A percentile compares a stretch with the other conserved stretches of the same genome.
These are phyloP conservation scores for Osmoderma eremita DNA, from an alignment of 2,888 invertebrate genomes.

Conservation along the genomic window DNA sequence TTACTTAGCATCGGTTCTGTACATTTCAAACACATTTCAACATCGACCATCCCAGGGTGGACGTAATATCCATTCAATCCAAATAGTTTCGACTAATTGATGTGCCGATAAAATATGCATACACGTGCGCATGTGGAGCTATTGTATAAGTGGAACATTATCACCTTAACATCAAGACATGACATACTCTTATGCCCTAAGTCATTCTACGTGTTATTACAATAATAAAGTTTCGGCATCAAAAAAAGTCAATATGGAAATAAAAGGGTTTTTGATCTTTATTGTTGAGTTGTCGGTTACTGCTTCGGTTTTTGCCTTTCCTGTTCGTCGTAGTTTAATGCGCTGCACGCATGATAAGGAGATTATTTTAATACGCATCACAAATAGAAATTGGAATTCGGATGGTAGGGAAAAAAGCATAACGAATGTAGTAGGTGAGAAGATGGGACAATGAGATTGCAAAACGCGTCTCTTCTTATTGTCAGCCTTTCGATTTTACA, in stretches of 20 bases:
- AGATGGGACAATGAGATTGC: slow-evolving; percentile 37
- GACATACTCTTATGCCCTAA: slow-evolving; percentile 26
- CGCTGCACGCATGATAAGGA: slow-evolving; percentile 34
- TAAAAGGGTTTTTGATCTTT: slow-evolving; percentile 38
- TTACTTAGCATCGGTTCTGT: slow-evolving; percentile 1
- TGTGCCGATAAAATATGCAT: slow-evolving; percentile 35
- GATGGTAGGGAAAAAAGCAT: slow-evolving; percentile 31
- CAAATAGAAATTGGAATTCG: slow-evolving; percentile 36
- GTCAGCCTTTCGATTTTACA: not conserved
- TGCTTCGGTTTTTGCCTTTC: slow-evolving; percentile 27
- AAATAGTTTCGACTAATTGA: slow-evolving; percentile 31
- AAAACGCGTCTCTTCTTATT: slow-evolving; percentile 7
- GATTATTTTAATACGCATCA: slow-evolving; percentile 37
- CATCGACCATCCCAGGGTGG: slow-evolving; percentile 3
- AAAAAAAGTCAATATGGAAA: slow-evolving; percentile 37
- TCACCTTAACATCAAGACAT: slow-evolving; percentile 35
- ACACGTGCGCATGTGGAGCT: slow-evolving; percentile 24
- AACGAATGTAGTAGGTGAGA: slow-evolving; percentile 33
- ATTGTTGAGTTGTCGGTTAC: slow-evolving; percentile 34
- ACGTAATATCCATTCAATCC: slow-evolving; percentile 14
- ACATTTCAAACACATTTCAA: slow-evolving; percentile 9
- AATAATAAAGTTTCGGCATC: slow-evolving; percentile 13
- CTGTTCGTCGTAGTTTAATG: slow-evolving; percentile 24
- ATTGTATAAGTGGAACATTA: slow-evolving; percentile 38
- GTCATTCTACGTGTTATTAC: slow-evolving; percentile 24